Evolutionary conservation across 2,113 vertebrate genomes (phyloP).

Genomic region (Prinia subflava): DNA sequence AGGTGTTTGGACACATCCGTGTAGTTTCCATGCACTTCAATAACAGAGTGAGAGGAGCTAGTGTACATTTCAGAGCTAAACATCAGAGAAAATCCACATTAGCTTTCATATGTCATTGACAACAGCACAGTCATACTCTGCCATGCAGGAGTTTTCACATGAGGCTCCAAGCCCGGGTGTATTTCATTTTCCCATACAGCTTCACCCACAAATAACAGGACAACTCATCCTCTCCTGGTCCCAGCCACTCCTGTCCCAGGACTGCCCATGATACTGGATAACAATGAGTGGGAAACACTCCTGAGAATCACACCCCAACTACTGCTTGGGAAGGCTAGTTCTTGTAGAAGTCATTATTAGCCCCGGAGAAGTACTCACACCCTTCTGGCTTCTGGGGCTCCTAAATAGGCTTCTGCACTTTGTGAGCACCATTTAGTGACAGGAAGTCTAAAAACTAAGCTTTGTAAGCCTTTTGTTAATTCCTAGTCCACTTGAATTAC

Average conservation of each 20-base stretch:
- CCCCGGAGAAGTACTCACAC: background rate
- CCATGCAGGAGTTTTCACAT: background rate
- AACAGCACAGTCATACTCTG: background rate
- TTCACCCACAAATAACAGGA: background rate
- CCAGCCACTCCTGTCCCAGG: background rate
- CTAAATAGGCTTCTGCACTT: background rate
- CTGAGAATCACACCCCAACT: rapidly evolving
- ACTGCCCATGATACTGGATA: background rate
- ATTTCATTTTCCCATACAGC: background rate
- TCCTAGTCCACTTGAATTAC: background rate
- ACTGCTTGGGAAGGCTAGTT: background rate
- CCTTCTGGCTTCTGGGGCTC: background rate
- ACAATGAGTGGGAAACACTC: background rate
- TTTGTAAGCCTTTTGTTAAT: background rate
- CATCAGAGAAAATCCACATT: background rate
- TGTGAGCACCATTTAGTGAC: background rate
- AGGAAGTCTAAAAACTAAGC: background rate
- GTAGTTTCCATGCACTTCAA: background rate
- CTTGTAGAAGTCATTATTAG: background rate
- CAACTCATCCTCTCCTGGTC: background rate
- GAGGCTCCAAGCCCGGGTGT: background rate
- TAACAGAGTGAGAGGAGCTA: background rate
- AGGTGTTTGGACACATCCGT: background rate
- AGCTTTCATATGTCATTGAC: background rate
- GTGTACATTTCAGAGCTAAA: background rate